A percentile compares a stretch with the other conserved stretches of the same genome.
These are phyloP conservation scores for Tragulus kanchil DNA, from an alignment of 2,113 vertebrate species.

Conservation along the genomic window DNA sequence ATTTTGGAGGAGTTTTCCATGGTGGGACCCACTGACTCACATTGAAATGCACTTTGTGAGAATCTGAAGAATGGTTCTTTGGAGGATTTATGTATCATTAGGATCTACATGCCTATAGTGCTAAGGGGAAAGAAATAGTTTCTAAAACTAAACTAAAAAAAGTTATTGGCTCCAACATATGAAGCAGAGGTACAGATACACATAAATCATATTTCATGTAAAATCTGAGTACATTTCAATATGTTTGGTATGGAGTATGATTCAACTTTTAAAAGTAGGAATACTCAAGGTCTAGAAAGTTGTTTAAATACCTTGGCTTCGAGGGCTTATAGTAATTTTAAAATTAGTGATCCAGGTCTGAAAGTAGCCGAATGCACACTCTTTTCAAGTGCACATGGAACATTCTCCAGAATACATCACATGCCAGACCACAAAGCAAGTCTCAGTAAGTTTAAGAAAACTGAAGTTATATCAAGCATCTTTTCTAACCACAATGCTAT, in stretches of 20 bases:
- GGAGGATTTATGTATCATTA: background rate
- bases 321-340: background rate
- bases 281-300: background rate
- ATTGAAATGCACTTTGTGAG: background rate
- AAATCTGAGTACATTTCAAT: background rate
- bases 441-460: background rate
- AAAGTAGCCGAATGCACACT: background rate
- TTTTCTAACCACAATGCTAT: background rate
- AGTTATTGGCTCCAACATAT: background rate
- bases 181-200: background rate
- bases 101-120: background rate
- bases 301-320: background rate
- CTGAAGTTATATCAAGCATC: background rate
- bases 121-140: background rate
- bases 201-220: background rate
- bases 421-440: background rate
- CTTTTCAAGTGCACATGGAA: background rate
- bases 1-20: background rate
- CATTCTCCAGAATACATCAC: background rate
- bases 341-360: background rate
- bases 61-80: background rate
- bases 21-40: background rate
- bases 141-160: background rate
- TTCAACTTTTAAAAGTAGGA: background rate
- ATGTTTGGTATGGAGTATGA: background rate